Base-by-base conservation (phyloP, 1,140 invertebrate genomes). In the Fopius arisanus region DNA sequence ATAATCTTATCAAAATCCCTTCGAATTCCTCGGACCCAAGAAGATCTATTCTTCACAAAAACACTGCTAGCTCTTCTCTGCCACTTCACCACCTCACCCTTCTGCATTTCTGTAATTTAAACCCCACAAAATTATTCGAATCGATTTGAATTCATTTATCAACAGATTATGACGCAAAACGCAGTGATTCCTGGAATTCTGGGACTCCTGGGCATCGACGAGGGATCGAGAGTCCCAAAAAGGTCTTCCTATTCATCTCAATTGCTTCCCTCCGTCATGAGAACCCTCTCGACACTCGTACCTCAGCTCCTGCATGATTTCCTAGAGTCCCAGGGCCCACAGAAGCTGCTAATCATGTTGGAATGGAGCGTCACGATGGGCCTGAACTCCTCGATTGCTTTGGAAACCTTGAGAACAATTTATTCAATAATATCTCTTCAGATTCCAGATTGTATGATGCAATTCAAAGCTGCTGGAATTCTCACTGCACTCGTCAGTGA, bases 301-400 rank as follows among this genome's bases (percentile, higher is more conserved):
- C 67, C 78, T 6, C 81, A 76, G 75, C 79, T 86, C 29, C 69
- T 79, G 6, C 12, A 77, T 7, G 76, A 84, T 63, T 85, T 86
- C 54, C n/a, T 83, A 1, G 69, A 77, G 28, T 1, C 68, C 16
- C 43, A 74, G 5, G 82, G 82, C 3, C 67, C 78, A 12, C 0
- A 54, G 21, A 82, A 70, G 80, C 78, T 86, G n/a, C 51, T 78
- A 7, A 29, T 19, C 9, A 65, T 84, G 14, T 21, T 84, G 3
- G 70, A 84, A 16, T 76, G 59, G 72, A 67, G 69, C 41, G 68
- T 78, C 48, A 67, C 48, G 4, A 33, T 6, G 0, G 70, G 79
- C 16, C 78, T 78, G 43, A 73, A 84, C 62, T 14, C 31, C 2
- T 19, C 54, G 1, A 29, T 79, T 6, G 19, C 75, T 28, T 70